Evolutionary conservation across 2,888 invertebrate species (phyloP).

Genomic region (Melieria omissa): DNA sequence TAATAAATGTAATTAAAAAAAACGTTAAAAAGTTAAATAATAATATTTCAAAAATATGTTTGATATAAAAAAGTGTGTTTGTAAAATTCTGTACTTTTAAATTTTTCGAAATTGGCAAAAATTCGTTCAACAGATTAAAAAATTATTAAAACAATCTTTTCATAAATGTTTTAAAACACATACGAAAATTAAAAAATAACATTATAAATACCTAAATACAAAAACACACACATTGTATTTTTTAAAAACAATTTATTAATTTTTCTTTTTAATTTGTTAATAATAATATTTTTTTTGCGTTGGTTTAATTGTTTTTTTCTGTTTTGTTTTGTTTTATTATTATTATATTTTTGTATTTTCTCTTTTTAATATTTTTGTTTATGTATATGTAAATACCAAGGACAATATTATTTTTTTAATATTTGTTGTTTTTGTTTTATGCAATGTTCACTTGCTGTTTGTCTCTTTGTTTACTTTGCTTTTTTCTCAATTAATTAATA

Average conservation of each 20-base stretch:
- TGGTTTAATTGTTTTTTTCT: too few relatives aligned
- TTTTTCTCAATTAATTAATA: conserved; percentile 60
- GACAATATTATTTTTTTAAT: conserved; percentile 62
- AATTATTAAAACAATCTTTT: too few relatives aligned
- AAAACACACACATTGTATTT: conserved; percentile 39
- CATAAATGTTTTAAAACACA: not conserved
- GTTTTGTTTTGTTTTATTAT: conserved; percentile 4
- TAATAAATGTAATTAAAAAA: too few relatives aligned
- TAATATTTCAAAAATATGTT: too few relatives aligned
- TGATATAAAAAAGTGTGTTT: too few relatives aligned
- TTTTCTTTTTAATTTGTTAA: conserved; percentile 44
- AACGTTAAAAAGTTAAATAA: too few relatives aligned
- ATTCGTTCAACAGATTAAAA: not conserved
- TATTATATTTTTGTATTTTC: conserved; percentile 13
- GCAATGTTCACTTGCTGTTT: conserved; percentile 43
- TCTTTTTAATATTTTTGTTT: conserved; percentile 36
- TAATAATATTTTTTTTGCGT: conserved; percentile 42
- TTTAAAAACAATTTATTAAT: conserved; percentile 50
- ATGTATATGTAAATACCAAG: conserved; percentile 65
- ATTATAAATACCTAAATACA: not conserved
- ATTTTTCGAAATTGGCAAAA: too few relatives aligned
- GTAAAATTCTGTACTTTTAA: too few relatives aligned
- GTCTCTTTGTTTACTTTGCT: conserved; percentile 30
- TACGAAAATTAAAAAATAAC: not conserved
- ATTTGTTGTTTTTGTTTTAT: conserved; percentile 18